Evolutionary conservation across 2,797 vertebrate genomes (phyloP), one percentile per base, ranked within the genome.

Genomic region (Chiroxiphia lanceolata): DNA sequence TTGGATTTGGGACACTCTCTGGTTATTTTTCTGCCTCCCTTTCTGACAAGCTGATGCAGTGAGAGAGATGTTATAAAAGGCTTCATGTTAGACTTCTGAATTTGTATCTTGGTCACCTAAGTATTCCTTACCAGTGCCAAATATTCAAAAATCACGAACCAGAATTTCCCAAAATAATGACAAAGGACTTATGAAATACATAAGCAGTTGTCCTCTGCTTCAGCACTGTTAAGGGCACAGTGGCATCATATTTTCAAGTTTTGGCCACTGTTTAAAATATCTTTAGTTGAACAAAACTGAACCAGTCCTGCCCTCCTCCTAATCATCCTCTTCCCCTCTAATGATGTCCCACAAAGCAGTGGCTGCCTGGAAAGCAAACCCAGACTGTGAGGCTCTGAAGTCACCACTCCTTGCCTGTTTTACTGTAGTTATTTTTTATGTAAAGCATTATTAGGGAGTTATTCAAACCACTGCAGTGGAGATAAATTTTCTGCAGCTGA

Each of bases 81-180:
- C 33, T 26, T 71, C 16, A 1, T 18, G 4, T 59, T 19, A 64
- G 17, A 14, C 15, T 33, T 69, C 6, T 13, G 22, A 34, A 59
- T 63, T 31, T 23, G 5, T 59, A 25, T 5, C 63, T 69, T 31
- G 21, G 74, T 17, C 61, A 51, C 18, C 45, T n/a, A 12, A 57
- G 27, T 64, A 44, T 15, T 29, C 11, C 19, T 48, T 79, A n/a
- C 3, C 33, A 53, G 42, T 19, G 15, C 14, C 21, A 53, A 65
- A 33, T 61, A 60, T 14, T 70, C 0, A 0, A 42, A 78, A 34
- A 74, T 23, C 8, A 11, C 0, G 0, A 42, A 40, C 11, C 20
- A 74, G 31, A 21, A n/a, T 8, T 36, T 69, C 65, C 60, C 10
- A 40, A 68, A 80, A 61, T 36, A 42, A 44, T 2, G 21, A 76